Evolutionary conservation across 2,797 vertebrate genomes (phyloP), one percentile per base, ranked within the genome.

Genomic region (Amazona ochrocephala): DNA sequence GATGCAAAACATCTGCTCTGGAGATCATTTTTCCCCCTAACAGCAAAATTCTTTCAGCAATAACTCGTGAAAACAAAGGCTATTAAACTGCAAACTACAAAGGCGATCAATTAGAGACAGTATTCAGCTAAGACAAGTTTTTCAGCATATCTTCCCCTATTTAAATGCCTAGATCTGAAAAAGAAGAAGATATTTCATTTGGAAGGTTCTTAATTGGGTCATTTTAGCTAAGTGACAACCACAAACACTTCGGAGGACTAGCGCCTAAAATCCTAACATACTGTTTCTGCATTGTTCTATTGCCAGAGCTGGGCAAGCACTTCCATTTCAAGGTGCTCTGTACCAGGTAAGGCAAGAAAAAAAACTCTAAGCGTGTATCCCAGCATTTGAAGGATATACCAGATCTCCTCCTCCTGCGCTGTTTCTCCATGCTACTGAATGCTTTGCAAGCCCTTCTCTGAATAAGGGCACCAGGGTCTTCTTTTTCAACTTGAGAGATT

Each of bases 1-100:
- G 96, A 97, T 95, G 90, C 91, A 91, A 92, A 96, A 93, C 90
- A 95, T 95, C 88, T 95, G 88, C 90, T 95, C 90, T 90, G 77
- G 87, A 94, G 93, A 95, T 94, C 78, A 90, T 95, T 95, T 96
- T 95, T 94, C 81, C 84, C 91, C 89, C 87, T 84, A 90, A 95
- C 85, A 96, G 96, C 92, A 92, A 94, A 89, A 95, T 93, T 95
- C 90, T 91, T 96, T 85, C 82, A 94, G 93, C 87, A 96, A 34
- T 90, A 96, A 96, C 94, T 96, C 39, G 14, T 89, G 88, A 93
- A 91, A 94, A 94, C 93, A 96, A 95, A 95, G 76, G 79, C 87
- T 86, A 94, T 95, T 89, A 94, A 93, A 93, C 92, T 89, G 93
- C 77, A 91, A 96, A 94, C 93, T 95, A 95, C 92, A 94, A 95